Evolutionary conservation across 2,113 vertebrate genomes (phyloP).

Genomic region (Bungarus multicinctus): DNA sequence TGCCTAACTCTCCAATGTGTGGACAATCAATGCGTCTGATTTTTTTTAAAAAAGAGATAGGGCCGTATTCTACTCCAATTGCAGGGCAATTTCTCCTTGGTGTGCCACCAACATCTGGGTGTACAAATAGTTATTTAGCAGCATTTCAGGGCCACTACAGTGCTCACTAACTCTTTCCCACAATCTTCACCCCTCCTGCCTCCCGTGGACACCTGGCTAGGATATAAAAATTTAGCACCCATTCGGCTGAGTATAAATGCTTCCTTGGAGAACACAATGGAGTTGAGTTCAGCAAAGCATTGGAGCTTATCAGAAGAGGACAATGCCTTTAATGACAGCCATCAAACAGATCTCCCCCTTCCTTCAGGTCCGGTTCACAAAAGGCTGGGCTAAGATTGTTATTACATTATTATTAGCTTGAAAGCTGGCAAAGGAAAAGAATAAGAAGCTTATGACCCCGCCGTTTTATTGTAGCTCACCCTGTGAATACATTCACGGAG

Average conservation of each 20-base stretch:
- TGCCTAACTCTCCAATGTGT: background rate
- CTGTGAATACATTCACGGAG: background rate
- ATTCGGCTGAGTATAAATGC: background rate
- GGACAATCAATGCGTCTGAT: background rate
- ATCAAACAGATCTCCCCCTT: background rate
- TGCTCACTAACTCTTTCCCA: background rate
- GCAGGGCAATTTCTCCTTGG: background rate
- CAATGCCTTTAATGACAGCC: constrained; percentile 11
- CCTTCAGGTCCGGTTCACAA: background rate
- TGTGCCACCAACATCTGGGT: background rate
- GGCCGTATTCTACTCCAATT: background rate
- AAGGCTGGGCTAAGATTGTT: background rate
- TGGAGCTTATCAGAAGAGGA: background rate
- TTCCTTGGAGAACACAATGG: background rate
- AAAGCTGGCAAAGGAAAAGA: background rate
- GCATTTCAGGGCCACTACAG: background rate
- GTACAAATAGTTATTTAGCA: background rate
- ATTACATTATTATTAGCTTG: constrained; percentile 4
- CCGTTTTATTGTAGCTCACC: background rate
- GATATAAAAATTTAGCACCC: background rate
- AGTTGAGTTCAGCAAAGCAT: background rate
- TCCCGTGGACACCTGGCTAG: background rate
- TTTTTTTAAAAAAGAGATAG: background rate
- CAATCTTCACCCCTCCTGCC: background rate
- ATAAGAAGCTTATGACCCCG: background rate